A percentile compares a stretch with the other conserved stretches of the same genome.
These are phyloP conservation scores for Eristalinus sepulchralis DNA, from an alignment of 2,888 invertebrate species.

Conservation along the genomic window DNA sequence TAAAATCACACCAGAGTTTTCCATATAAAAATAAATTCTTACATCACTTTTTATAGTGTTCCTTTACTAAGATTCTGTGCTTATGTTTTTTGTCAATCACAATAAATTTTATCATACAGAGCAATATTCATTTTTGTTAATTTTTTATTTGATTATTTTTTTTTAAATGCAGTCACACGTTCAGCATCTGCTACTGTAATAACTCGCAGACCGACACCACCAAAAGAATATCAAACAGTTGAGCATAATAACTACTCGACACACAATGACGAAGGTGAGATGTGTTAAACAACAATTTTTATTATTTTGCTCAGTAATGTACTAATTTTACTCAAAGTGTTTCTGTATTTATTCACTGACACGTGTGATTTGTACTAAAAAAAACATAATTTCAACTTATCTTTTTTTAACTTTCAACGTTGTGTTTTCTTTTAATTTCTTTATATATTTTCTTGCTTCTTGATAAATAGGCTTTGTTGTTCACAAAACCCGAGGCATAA, in stretches of 20 bases:
- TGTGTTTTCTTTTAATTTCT: constrained; percentile 17
- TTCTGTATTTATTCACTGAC: neutral
- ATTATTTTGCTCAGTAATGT: constrained; percentile 23
- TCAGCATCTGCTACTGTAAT: constrained; percentile 73
- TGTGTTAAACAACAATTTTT: constrained; percentile 13
- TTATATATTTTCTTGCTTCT: constrained; percentile 33
- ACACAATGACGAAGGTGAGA: constrained; percentile 79
- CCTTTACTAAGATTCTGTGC: constrained; percentile 21
- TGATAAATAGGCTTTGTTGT: constrained; percentile 85
- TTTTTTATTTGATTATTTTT: constrained; percentile 67
- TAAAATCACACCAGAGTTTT: neutral
- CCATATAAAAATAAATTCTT: neutral
- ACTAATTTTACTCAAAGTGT: neutral
- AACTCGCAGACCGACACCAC: constrained; percentile 77
- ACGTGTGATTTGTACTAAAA: constrained; percentile 1
- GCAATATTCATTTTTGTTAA: constrained; percentile 3
- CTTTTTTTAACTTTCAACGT: constrained; percentile 35
- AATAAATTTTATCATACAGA: neutral
- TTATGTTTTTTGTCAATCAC: constrained; percentile 10
- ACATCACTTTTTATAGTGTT: constrained; percentile 20
- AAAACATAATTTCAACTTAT: constrained; percentile 9
- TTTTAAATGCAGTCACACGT: constrained; percentile 72
- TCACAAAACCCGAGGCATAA: constrained; percentile 89
- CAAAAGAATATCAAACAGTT: constrained; percentile 77
- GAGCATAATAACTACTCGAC: constrained; percentile 75